phyloP scores from a whole-genome alignment of 2,888 invertebrate species.

The Hymenopus coronatus region DNA sequence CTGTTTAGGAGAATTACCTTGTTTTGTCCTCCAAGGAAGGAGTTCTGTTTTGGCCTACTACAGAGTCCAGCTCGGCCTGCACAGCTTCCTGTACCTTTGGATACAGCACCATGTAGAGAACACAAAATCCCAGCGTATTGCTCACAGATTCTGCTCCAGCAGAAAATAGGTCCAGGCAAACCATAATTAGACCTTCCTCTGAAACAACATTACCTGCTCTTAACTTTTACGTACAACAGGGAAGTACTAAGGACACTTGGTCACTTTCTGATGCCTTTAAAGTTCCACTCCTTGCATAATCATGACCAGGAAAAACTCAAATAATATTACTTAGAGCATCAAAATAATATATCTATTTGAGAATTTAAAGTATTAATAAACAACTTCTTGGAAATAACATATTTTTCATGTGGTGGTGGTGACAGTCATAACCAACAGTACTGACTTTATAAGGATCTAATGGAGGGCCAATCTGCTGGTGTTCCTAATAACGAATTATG shows the following conservation, averaged over 20 bases:
- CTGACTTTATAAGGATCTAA: too few species aligned
- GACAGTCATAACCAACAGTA: too few species aligned
- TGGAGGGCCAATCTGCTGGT: too few species aligned
- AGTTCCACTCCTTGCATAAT: neutral
- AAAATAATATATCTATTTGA: too few species aligned
- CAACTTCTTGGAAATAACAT: too few species aligned
- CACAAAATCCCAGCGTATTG: slow-evolving; percentile 35
- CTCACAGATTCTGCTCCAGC: slow-evolving; percentile 37
- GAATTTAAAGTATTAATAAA: too few species aligned
- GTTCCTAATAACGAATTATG: too few species aligned
- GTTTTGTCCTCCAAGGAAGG: slow-evolving; percentile 30
- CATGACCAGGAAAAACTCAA: neutral
- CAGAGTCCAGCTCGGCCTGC: slow-evolving; percentile 35
- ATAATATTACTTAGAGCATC: neutral
- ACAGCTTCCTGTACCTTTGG: slow-evolving; percentile 36
- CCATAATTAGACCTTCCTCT: slow-evolving; percentile 33
- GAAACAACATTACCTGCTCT: neutral
- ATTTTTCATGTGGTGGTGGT: too few species aligned
- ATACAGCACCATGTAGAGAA: slow-evolving; percentile 36
- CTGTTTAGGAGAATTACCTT: slow-evolving; percentile 2
- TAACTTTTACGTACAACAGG: neutral
- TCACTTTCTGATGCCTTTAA: neutral
- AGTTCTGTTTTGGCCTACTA: slow-evolving; percentile 29
- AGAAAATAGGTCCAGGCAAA: slow-evolving; percentile 35
- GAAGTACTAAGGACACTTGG: too few species aligned